Percentiles rank a stretch among this genome's conserved stretches.
These are phyloP conservation scores for Neuroscelio doddi DNA, from an alignment of 2,888 invertebrate genomes.

Conservation along the genomic window DNA sequence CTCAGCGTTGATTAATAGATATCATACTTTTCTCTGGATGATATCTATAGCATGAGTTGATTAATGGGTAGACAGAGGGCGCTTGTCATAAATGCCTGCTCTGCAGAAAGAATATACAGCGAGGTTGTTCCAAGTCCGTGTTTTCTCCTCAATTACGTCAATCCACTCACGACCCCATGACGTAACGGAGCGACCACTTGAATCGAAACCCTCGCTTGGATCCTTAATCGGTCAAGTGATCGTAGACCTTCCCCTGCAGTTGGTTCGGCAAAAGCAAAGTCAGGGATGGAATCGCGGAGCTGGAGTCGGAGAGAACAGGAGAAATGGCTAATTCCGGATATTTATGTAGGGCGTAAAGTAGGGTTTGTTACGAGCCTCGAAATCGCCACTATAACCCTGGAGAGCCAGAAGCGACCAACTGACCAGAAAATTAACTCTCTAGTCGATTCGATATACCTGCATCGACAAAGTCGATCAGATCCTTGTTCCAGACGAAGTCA, in stretches of 20 bases:
- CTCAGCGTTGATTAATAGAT: conserved; percentile 21
- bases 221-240: conserved; percentile 73
- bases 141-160: conserved; percentile 72
- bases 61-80: conserved; percentile 22
- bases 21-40: conserved; percentile 1
- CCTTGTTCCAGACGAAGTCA: conserved; percentile 41
- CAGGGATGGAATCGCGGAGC: conserved; percentile 50
- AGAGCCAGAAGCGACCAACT: conserved; percentile 72
- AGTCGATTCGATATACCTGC: conserved; percentile 67
- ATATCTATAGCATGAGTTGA: conserved; percentile 15
- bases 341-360: conserved; percentile 72
- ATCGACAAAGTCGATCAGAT: conserved; percentile 54
- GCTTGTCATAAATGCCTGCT: conserved; percentile 38
- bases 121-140: conserved; percentile 66
- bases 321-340: conserved; percentile 73
- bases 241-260: conserved; percentile 61
- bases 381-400: conserved; percentile 70
- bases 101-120: conserved; percentile 43
- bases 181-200: conserved; percentile 65
- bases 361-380: conserved; percentile 70
- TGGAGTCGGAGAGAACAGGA: conserved; percentile 60
- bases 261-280: conserved; percentile 42
- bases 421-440: conserved; percentile 73
- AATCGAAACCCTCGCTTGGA: conserved; percentile 58
- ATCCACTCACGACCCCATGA: conserved; percentile 67